These are phyloP conservation scores for Helicorthomorpha holstii DNA, from an alignment of 1,140 invertebrate species.

Conservation along the genomic window DNA sequence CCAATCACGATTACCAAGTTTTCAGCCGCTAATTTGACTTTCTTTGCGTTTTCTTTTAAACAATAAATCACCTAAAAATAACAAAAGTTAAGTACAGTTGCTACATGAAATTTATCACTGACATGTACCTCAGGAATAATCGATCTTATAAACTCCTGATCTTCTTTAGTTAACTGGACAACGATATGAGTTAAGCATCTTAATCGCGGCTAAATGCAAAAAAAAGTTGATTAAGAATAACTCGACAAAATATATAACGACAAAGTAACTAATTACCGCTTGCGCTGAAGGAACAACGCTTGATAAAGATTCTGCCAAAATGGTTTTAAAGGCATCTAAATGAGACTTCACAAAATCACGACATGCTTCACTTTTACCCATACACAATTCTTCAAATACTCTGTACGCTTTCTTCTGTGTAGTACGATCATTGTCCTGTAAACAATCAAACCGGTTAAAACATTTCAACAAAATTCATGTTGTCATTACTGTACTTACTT, in stretches of 20 bases:
- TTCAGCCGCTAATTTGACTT: neutral
- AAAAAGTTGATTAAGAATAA: no score
- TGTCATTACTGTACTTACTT: neutral
- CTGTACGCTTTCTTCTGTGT: neutral
- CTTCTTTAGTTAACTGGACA: neutral
- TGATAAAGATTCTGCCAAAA: neutral
- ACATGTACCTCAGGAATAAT: neutral
- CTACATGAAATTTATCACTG: no score
- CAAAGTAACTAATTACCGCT: no score
- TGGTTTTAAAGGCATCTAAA: neutral
- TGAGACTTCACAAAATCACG: neutral
- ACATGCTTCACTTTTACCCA: neutral
- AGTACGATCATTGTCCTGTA: neutral
- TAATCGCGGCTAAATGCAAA: neutral
- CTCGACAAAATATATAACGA: no score
- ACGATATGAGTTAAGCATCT: neutral
- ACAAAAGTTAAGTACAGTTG: no score
- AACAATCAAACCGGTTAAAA: neutral
- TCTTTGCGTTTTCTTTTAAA: neutral
- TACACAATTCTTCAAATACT: neutral
- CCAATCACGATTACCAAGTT: neutral
- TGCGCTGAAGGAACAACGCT: no score
- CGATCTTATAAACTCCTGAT: neutral
- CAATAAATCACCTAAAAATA: no score
- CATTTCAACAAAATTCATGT: neutral